Base-by-base conservation (phyloP, 2,888 invertebrate species). In the Therioaphis trifolii region DNA sequence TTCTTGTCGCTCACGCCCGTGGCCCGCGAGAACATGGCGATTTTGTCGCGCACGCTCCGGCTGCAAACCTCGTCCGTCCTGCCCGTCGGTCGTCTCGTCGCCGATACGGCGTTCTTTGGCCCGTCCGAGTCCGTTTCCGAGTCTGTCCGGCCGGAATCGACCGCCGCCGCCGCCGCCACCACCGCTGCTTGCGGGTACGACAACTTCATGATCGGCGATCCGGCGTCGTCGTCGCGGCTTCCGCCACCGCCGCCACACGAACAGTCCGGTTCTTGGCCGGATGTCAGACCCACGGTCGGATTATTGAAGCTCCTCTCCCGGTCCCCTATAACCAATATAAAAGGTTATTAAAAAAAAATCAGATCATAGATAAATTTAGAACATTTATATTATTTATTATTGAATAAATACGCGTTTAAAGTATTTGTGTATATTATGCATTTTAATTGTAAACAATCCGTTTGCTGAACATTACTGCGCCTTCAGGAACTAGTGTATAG, bases 31-130 rank as follows among this genome's bases (percentile, higher is more conserved):
- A 82, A 82, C 72, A 82, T 71, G 1, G 80, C 80, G 46, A 82
- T 82, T 12, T 82, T 82, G 49, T 82, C 80, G 9, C 80, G 58
- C 7, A 82, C 80, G 61, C 80, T 72, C 15, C 69, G 58, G 71
- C 63, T 72, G 61, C 72, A 82, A 29, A 69, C 71, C 24, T 82
- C 80, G 49, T 82, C 72, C 35, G 80, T 80, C 15, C 69, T 58
- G 88, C 86, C 78, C 79, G 85, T 14, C 35, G 85, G 46, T 35
- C 84, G 85, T 75, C 85, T 84, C 24, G 84, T 84, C 52, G 61
- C 75, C 4, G 69, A 21, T 0, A 46, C 77, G 1, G 4, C n/a
- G 27, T 61, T 49, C 29, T 15, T 77, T 63, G 76, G 14, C 55
- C 84, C 82, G 14, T 71, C 76, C 49, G 80, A 43, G 35, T 52